Base-by-base conservation (phyloP, 1,140 invertebrate genomes). In the Drosophila grimshawi region DNA sequence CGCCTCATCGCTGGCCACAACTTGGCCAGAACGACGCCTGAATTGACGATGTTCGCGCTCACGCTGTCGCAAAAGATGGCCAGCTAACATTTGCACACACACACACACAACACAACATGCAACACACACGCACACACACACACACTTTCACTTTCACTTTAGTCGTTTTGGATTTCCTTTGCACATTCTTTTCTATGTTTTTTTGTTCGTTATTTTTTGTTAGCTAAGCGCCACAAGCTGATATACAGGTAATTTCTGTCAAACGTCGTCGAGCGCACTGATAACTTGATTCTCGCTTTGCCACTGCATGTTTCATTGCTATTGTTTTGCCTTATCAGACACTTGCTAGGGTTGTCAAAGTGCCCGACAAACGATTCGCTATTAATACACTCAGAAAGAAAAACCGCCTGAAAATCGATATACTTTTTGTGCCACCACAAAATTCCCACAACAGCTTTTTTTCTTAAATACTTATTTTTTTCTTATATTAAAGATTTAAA, bases 1-100 rank as follows among this genome's bases (percentile, higher is more conserved):
- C 5, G 49, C 35, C 32, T 89, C 78, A 55, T 81, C 64, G 51
- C 71, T 76, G 69, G 78, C 78, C 69, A 90, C 86, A 69, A 86
- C 53, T 63, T 86, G 81, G 46, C 67, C 69, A 70, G 81, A 86
- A 68, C 78, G 83, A 51, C 86, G 86, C 53, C 76, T 55, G 27
- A 69, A 62, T 19, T 62, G 49, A 5, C 51, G 65, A 52, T 60
- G 63, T 7, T 71, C 39, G 7, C 59, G 61, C 8, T 43, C 56
- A 19, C 10, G 43, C 8, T 51, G 33, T 53, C 35, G 53, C 37
- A 67, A 19, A 19, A n/a, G 39, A n/a, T 59, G 33, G 8, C 32
- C 37, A 32, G 43, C 78, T 51, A 60, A 55, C 83, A 86, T 49
- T 43, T 35, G 41, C 45, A 4, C 32, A 41, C 35, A 19, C 19